Evolutionary conservation across 2,113 vertebrate genomes (phyloP), one percentile per base, ranked within the genome.

Genomic region (Bujurquina vittata): DNA sequence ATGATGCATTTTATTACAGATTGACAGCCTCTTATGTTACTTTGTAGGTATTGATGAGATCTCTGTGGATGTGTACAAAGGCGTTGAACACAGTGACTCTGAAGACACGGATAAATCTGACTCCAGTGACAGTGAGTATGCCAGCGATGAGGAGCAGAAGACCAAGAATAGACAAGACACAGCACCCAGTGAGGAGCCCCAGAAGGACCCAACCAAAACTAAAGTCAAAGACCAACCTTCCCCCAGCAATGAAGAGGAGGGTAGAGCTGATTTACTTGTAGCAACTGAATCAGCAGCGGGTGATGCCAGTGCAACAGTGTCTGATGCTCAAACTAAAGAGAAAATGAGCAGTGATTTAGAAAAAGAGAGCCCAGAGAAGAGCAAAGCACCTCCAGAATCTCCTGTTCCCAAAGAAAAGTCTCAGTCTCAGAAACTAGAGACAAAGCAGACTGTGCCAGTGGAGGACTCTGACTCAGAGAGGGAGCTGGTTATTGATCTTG

Each of bases 41-140:
- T 87, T 92, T 75, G 84, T 95, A 99, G 98, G 98, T 84, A 99
- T 99, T 84, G 97, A 99, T 85, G 98, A 99, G 93, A 98, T 99
- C 89, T 97, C 98, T 3, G 97, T 98, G 88, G 98, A 98, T 81
- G 97, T 96, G 52, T 98, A 98, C 69, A 98, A 97, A 91, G 97
- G 96, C 15, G 98, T 97, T 33, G 97, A 97, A 79, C 97, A 97
- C 92, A 99, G 98, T 33, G 98, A 99, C 67, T 97, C 98, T 1
- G 98, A 99, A 55, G 98, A 99, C 75, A 99, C 98, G 0, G 98
- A 99, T 91, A 99, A 99, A 87, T 98, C 98, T 0, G 98, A 99
- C 49, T 97, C 96, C n/a, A 98, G 97, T 29, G 98, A 99, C 83
- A 99, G 97, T 4, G 98, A 99, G 84, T 97, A 97, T 5, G 94